Evolutionary conservation across 2,888 invertebrate species (phyloP).

Genomic region (Drosophila meridionalis): DNA sequence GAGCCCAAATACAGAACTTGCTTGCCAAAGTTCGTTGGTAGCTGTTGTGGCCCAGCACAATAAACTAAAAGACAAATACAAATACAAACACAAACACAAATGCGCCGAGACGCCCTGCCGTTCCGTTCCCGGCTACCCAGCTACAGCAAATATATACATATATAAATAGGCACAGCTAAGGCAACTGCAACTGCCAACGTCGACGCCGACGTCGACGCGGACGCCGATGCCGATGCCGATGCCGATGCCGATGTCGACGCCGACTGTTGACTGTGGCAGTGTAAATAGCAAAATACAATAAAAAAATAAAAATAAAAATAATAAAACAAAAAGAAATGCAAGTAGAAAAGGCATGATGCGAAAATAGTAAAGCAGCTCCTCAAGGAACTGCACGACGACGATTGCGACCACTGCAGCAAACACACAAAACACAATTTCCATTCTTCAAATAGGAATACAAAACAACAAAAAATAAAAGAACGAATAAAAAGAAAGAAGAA

Average conservation of each 20-base stretch:
- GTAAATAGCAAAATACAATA: constrained; percentile 76
- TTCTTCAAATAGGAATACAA: constrained; percentile 73
- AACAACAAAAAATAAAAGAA: constrained; percentile 14
- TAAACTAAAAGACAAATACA: constrained; percentile 80
- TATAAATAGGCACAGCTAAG: constrained; percentile 76
- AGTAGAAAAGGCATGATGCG: constrained; percentile 33
- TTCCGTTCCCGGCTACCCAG: constrained; percentile 31
- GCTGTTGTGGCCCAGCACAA: constrained; percentile 60
- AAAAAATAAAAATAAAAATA: constrained; percentile 41
- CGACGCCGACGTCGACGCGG: constrained; percentile 63
- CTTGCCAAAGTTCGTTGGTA: constrained; percentile 56
- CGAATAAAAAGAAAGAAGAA: constrained; percentile 30
- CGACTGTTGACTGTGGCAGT: constrained; percentile 79
- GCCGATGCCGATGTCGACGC: constrained; percentile 43
- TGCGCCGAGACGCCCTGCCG: constrained; percentile 52
- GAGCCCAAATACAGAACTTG: constrained; percentile 74
- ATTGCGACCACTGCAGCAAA: constrained; percentile 72
- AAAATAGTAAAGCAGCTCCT: constrained; percentile 56
- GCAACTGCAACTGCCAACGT: constrained; percentile 57
- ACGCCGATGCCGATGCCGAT: constrained; percentile 60
- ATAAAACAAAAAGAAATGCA: constrained; percentile 54
- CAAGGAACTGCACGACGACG: constrained; percentile 64
- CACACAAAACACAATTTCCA: constrained; percentile 80
- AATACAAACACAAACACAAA: constrained; percentile 59
- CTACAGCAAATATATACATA: constrained; percentile 34